A percentile compares a stretch with the other conserved stretches of the same genome.
These are phyloP conservation scores for Serilophus lunatus DNA, from an alignment of 2,113 vertebrate genomes.

Conservation along the genomic window DNA sequence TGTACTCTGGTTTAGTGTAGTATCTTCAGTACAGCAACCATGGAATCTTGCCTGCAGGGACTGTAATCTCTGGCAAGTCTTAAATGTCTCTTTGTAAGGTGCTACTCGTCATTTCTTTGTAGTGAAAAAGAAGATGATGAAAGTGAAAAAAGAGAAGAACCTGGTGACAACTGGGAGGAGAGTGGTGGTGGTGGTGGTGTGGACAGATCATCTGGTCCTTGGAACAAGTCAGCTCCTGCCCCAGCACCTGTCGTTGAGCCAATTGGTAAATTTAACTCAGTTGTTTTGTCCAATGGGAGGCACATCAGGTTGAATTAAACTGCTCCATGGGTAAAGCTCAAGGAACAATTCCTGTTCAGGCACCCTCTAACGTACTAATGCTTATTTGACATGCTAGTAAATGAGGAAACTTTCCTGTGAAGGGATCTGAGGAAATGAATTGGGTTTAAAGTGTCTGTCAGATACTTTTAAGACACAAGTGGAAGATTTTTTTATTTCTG, in stretches of 20 bases:
- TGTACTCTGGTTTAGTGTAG: background rate
- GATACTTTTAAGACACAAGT: background rate
- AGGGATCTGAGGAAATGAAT: background rate
- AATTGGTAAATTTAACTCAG: slow-evolving; percentile 75
- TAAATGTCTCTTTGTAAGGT: background rate
- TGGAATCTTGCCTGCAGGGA: background rate
- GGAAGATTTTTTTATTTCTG: background rate
- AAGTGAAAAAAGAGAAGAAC: slow-evolving; percentile 89
- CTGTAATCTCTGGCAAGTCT: background rate
- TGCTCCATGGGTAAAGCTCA: background rate
- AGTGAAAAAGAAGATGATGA: slow-evolving; percentile 97
- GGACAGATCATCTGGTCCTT: slow-evolving; percentile 90
- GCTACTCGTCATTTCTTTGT: background rate
- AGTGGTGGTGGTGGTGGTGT: slow-evolving; percentile 73
- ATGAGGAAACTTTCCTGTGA: background rate
- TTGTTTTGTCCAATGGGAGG: background rate
- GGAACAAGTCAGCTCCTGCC: slow-evolving; percentile 88
- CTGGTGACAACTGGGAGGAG: slow-evolving; percentile 89
- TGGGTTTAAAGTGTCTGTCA: background rate
- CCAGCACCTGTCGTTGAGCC: slow-evolving; percentile 74
- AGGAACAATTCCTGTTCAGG: background rate
- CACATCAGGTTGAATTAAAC: background rate
- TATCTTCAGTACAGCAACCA: background rate
- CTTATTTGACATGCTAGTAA: background rate
- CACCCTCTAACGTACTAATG: background rate